Evolutionary conservation across 2,888 invertebrate species (phyloP).

Genomic region (Furcula furcula): DNA sequence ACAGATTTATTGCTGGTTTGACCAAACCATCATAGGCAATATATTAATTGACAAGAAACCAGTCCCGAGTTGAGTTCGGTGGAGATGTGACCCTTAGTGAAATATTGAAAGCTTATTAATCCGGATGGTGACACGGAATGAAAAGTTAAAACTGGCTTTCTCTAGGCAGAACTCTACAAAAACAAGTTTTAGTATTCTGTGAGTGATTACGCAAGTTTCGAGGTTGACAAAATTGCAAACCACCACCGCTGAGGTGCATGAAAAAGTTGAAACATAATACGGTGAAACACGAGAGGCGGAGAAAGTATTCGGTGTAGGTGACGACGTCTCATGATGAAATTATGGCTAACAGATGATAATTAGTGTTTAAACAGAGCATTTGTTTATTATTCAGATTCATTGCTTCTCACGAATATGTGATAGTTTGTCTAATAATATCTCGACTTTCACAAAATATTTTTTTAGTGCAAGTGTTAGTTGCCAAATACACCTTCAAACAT

Average conservation of each 20-base stretch:
- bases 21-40: too few species aligned
- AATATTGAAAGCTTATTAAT: constrained; percentile 42
- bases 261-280: constrained; percentile 55
- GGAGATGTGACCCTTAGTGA: too few species aligned
- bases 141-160: constrained; percentile 55
- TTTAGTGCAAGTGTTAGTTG: constrained; percentile 40
- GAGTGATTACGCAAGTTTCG: constrained; percentile 60
- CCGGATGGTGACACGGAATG: constrained; percentile 41
- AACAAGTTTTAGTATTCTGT: constrained; percentile 58
- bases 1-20: constrained; percentile 24
- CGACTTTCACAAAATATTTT: constrained; percentile 38
- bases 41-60: too few species aligned
- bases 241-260: constrained; percentile 36
- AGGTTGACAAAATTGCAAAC: constrained; percentile 62
- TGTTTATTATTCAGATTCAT: constrained; percentile 17
- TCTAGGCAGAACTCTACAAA: constrained; percentile 53
- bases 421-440: constrained; percentile 5
- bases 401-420: constrained; percentile 4
- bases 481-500: constrained; percentile 45
- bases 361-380: constrained; percentile 33
- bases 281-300: constrained; percentile 47
- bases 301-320: constrained; percentile 56
- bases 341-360: constrained; percentile 37
- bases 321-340: constrained; percentile 38
- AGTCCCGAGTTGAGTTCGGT: too few species aligned